Percentiles rank a stretch among this genome's conserved stretches.
Evolutionary conservation across 2,888 invertebrate genomes (phyloP).

Genomic region (Torymus texanus): DNA sequence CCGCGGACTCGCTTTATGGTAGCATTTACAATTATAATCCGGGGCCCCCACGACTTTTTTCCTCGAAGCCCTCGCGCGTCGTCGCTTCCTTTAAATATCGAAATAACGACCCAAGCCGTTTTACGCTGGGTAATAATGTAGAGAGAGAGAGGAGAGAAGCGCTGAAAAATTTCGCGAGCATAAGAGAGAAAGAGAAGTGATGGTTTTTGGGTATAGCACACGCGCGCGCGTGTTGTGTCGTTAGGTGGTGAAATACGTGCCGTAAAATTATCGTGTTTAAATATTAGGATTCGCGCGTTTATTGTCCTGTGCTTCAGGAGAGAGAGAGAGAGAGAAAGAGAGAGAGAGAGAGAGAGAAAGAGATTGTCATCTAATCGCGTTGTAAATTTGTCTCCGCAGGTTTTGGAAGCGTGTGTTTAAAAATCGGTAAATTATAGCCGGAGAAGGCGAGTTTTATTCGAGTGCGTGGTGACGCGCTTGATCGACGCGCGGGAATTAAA

Average conservation of each 20-base stretch:
- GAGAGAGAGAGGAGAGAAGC: not conserved
- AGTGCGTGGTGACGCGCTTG: too few relatives aligned
- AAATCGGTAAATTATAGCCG: not conserved
- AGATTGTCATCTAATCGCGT: slow-evolving; percentile 33
- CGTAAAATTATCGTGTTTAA: slow-evolving; percentile 46
- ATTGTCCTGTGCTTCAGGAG: not conserved
- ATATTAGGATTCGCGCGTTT: slow-evolving; percentile 22
- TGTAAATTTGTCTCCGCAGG: slow-evolving; percentile 18
- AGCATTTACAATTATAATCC: slow-evolving; percentile 71
- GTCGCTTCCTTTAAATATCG: slow-evolving; percentile 53
- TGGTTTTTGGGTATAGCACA: not conserved
- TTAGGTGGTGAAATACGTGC: slow-evolving; percentile 28
- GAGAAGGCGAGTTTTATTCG: too few relatives aligned
- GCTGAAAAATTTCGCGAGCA: too few relatives aligned
- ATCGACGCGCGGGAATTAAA: too few relatives aligned
- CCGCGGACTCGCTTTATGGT: slow-evolving; percentile 65
- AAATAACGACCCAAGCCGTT: not conserved
- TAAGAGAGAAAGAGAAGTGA: too few relatives aligned
- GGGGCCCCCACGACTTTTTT: too few relatives aligned
- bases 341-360: too few relatives aligned
- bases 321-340: too few relatives aligned
- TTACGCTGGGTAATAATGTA: too few relatives aligned
- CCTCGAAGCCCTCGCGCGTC: slow-evolving; percentile 17
- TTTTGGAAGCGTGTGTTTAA: not conserved
- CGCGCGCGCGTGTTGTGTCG: too few relatives aligned